Evolutionary conservation across 2,888 invertebrate species (phyloP).

Genomic region (Sicus ferrugineus): DNA sequence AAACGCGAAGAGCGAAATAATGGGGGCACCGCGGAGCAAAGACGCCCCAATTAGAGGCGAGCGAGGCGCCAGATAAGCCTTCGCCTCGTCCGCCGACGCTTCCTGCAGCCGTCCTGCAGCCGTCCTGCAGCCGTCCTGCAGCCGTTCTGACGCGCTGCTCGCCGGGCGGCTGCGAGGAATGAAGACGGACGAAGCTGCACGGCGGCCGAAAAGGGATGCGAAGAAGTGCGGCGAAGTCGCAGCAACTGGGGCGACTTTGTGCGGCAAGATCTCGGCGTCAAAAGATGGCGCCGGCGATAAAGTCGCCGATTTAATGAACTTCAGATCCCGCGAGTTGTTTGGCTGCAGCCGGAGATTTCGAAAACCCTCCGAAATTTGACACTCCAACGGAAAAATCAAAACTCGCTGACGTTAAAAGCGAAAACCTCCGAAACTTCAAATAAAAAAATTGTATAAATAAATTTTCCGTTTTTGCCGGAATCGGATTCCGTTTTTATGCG

Average conservation of each 20-base stretch:
- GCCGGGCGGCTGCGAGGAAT: not conserved
- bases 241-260: not conserved
- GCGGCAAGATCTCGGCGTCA: not conserved
- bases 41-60: conserved; percentile 26
- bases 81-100: not conserved
- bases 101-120: not conserved
- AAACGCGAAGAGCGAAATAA: not conserved
- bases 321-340: no score
- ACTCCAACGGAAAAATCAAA: no score
- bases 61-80: conserved; percentile 31
- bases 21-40: not conserved
- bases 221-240: not conserved
- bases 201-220: not conserved
- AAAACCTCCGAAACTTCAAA: no score
- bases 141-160: not conserved
- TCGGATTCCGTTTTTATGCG: no score
- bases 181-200: not conserved
- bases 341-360: no score
- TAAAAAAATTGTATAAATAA: no score
- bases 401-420: no score
- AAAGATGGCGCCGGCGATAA: conserved; percentile 13
- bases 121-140: conserved; percentile 6
- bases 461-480: no score
- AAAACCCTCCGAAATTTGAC: no score
- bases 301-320: no score